Percentiles rank a stretch among this genome's conserved stretches.
Conservation (phyloP, 2,113 vertebrate species). For the Tretioscincus oriximinensis region DNA sequence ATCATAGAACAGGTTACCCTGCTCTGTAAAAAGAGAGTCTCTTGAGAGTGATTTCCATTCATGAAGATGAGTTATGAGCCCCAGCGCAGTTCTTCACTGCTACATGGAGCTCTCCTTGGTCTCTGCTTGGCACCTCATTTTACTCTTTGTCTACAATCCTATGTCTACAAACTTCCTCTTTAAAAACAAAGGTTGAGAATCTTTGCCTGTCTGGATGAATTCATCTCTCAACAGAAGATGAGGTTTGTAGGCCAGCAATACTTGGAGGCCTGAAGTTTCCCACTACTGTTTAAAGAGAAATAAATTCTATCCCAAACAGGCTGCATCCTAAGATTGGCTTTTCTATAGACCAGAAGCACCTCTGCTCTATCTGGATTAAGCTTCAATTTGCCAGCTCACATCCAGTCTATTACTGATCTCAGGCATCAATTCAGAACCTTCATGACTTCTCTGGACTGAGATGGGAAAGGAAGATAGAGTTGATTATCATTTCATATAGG, state of each 20-base stretch:
- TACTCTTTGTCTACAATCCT: no score
- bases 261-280: background rate
- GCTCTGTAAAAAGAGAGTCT: no score
- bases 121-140: no score
- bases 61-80: no score
- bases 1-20: no score
- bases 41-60: no score
- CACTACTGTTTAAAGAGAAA: background rate
- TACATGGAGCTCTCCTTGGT: no score
- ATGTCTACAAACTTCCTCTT: background rate
- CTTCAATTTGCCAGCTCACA: background rate
- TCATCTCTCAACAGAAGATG: background rate
- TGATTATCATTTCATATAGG: background rate
- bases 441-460: background rate
- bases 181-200: background rate
- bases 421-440: background rate
- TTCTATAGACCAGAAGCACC: background rate
- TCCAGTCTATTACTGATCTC: background rate
- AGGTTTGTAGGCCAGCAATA: background rate
- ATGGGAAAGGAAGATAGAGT: constrained; percentile 1
- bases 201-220: background rate
- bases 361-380: background rate
- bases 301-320: background rate
- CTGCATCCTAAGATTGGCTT: background rate
- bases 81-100: no score